Conservation (phyloP, 2,797 vertebrate species). For the Manis pentadactyla region DNA sequence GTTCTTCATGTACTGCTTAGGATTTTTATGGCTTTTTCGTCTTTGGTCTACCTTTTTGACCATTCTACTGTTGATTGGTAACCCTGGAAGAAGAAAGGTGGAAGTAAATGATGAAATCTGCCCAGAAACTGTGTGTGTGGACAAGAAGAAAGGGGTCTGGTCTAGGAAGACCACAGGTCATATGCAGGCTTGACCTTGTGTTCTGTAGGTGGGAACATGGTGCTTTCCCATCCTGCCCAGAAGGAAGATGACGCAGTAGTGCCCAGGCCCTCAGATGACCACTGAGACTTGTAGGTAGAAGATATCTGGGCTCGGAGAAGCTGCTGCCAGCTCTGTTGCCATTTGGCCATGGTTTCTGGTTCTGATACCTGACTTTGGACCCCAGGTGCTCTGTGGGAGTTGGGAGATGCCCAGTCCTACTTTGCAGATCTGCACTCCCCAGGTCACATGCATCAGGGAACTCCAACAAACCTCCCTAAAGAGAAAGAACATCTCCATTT, state of each 20-base stretch:
- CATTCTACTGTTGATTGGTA: not conserved
- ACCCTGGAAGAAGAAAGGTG: not conserved
- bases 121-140: not conserved
- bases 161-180: not conserved
- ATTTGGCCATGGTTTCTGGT: not conserved
- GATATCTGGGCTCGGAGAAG: not conserved
- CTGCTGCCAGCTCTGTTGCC: fast-evolving
- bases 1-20: not conserved
- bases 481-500: not conserved
- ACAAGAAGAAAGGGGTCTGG: not conserved
- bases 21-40: not conserved
- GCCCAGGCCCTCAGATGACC: too few relatives aligned
- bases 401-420: not conserved
- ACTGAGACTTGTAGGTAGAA: not conserved
- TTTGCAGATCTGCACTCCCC: not conserved
- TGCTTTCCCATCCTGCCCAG: not conserved
- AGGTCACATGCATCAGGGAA: not conserved
- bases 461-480: not conserved
- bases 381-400: fast-evolving
- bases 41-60: not conserved
- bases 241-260: not conserved
- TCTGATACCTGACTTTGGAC: not conserved
- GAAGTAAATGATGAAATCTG: not conserved
- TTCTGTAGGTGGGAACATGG: not conserved
- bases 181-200: not conserved